A percentile compares a stretch with the other conserved stretches of the same genome.
Evolutionary conservation across 1,140 invertebrate species (phyloP).

Genomic region (Drosophila lacertosa): DNA sequence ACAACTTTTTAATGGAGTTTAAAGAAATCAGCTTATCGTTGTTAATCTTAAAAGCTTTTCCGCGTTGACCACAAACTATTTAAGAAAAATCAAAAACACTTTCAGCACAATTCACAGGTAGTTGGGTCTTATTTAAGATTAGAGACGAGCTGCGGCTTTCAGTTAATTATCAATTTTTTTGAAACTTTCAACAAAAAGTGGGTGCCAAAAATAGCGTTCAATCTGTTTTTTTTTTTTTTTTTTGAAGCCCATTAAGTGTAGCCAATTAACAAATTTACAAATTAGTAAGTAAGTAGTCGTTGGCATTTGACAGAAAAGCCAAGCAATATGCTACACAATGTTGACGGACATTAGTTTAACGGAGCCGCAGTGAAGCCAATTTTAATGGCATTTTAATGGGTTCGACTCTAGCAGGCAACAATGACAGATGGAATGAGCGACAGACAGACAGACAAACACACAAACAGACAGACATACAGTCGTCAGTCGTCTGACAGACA

Average conservation of each 20-base stretch:
- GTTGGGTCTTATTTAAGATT: not conserved
- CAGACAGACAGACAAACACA: constrained; percentile 3
- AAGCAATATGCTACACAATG: constrained; percentile 19
- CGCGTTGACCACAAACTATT: not conserved
- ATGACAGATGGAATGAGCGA: constrained; percentile 12
- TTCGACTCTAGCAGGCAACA: constrained; percentile 17
- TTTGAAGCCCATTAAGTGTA: constrained; percentile 17
- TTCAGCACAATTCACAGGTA: not conserved
- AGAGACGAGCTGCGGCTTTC: not conserved
- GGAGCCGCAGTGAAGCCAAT: constrained; percentile 50
- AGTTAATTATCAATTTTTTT: constrained; percentile 4
- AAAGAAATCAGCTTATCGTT: constrained; percentile 15
- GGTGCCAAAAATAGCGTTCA: constrained; percentile 14
- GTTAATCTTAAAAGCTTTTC: constrained; percentile 42
- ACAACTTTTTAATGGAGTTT: not conserved
- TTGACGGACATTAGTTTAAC: constrained; percentile 56
- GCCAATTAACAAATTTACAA: constrained; percentile 38
- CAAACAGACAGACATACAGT: not conserved
- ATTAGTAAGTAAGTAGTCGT: constrained; percentile 24
- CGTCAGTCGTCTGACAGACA: constrained; percentile 1
- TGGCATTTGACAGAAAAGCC: constrained; percentile 8
- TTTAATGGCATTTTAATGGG: constrained; percentile 80
- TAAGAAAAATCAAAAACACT: not conserved
- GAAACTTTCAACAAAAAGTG: constrained; percentile 20
- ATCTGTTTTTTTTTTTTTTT: constrained; percentile 15